phyloP scores from a whole-genome alignment of 2,888 invertebrate species.

The Tetanocera ferruginea region DNA sequence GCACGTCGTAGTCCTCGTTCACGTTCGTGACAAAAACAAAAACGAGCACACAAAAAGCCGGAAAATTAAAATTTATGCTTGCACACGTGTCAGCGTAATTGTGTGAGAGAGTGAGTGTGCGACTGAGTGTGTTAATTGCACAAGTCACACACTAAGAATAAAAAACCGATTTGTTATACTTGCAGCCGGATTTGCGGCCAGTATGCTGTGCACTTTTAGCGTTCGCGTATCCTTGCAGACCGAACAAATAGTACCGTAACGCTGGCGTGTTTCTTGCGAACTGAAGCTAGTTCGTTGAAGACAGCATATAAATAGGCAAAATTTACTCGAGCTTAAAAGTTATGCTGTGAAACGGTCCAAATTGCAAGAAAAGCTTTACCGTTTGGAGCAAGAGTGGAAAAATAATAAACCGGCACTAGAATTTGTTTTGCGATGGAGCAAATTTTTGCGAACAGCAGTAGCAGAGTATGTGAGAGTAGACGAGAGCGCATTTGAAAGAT shows the following conservation, averaged over 20 bases:
- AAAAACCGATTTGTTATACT: neutral
- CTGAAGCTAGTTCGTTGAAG: conserved; percentile 1
- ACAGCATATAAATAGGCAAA: conserved; percentile 27
- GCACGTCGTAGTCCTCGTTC: conserved; percentile 22
- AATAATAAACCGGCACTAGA: neutral
- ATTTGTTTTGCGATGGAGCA: neutral
- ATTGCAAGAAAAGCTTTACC: neutral
- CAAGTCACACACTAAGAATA: neutral
- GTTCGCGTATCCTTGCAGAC: neutral
- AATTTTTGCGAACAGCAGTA: neutral
- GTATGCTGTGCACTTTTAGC: neutral
- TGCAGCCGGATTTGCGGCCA: neutral
- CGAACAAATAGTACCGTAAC: neutral
- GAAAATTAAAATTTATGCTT: conserved; percentile 39
- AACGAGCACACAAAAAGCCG: conserved; percentile 4
- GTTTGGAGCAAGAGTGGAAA: neutral
- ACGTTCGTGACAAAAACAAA: conserved; percentile 12
- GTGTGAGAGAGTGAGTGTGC: neutral
- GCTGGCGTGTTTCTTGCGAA: neutral
- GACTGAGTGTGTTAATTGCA: conserved; percentile 6
- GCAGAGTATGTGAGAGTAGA: neutral
- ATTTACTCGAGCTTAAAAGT: neutral
- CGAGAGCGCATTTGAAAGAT: neutral
- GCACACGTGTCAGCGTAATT: conserved; percentile 13
- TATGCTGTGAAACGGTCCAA: neutral